Conservation (phyloP, 1,140 invertebrate genomes). For the Caerostris extrusa region DNA sequence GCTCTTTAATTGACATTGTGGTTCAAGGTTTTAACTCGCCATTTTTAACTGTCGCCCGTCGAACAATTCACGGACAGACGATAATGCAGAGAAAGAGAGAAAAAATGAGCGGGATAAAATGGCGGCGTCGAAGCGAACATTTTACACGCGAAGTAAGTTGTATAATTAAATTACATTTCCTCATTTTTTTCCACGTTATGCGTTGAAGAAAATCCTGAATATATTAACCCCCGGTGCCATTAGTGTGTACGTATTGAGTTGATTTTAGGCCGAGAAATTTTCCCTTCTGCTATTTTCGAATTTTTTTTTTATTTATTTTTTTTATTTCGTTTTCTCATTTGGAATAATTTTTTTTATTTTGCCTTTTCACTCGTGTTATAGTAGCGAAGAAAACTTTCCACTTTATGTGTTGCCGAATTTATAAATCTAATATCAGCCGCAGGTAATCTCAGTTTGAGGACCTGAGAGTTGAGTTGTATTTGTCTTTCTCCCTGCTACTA, state of each 20-base stretch:
- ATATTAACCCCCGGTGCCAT: slow-evolving; percentile 69
- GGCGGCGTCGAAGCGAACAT: slow-evolving; percentile 57
- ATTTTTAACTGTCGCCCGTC: slow-evolving; percentile 74
- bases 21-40: slow-evolving; percentile 76
- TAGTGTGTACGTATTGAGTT: slow-evolving; percentile 60
- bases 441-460: slow-evolving; percentile 67
- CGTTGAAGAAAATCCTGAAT: slow-evolving; percentile 62
- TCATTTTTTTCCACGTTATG: slow-evolving; percentile 52
- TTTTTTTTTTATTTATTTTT: background rate
- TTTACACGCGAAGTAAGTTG: slow-evolving; percentile 63
- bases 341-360: background rate
- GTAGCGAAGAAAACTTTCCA: slow-evolving; percentile 55
- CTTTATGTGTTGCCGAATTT: slow-evolving; percentile 72
- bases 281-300: slow-evolving; percentile 9
- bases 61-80: slow-evolving; percentile 66
- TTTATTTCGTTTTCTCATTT: background rate
- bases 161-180: slow-evolving; percentile 75
- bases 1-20: slow-evolving; percentile 76
- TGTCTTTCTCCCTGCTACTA: background rate
- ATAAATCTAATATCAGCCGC: slow-evolving; percentile 71
- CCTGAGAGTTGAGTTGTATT: slow-evolving; percentile 40
- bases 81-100: slow-evolving; percentile 44
- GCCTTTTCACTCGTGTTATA: background rate
- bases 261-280: slow-evolving; percentile 50
- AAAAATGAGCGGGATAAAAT: background rate